Evolutionary conservation across 1,140 invertebrate genomes (phyloP).

Genomic region (Papilio dardanus): DNA sequence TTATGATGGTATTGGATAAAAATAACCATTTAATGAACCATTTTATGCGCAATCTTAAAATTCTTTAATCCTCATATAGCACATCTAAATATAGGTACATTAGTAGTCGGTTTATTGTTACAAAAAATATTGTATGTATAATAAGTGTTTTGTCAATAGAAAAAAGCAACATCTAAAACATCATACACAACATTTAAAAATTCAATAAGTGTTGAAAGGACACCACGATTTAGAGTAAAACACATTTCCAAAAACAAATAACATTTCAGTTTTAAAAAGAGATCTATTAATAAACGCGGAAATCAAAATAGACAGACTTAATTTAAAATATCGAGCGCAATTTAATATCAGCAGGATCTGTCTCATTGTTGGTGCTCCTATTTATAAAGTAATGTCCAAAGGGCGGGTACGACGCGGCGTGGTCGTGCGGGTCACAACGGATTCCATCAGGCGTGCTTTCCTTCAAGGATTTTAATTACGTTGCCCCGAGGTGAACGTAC

Average conservation of each 20-base stretch:
- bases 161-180: neutral
- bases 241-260: too few species aligned
- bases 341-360: conserved; percentile 30
- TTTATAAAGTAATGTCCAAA: conserved; percentile 73
- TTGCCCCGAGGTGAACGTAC: conserved; percentile 67
- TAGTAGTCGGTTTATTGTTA: neutral
- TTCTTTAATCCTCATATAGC: neutral
- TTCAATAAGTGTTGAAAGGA: too few species aligned
- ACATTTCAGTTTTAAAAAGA: too few species aligned
- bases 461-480: conserved; percentile 81
- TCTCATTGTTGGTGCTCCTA: conserved; percentile 53
- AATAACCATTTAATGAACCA: conserved; percentile 6
- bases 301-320: neutral
- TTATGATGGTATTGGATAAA: conserved; percentile 3
- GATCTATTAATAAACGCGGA: conserved; percentile 3
- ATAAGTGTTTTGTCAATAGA: neutral
- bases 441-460: conserved; percentile 77
- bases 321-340: conserved; percentile 12
- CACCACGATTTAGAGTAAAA: too few species aligned
- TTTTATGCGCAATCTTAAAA: neutral
- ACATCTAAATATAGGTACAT: neutral
- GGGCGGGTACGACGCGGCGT: conserved; percentile 58
- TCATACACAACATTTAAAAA: too few species aligned
- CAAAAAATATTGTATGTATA: neutral
- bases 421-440: conserved; percentile 73